These are phyloP conservation scores for Dryadula phaetusa DNA, from an alignment of 2,888 invertebrate genomes.

Conservation along the genomic window DNA sequence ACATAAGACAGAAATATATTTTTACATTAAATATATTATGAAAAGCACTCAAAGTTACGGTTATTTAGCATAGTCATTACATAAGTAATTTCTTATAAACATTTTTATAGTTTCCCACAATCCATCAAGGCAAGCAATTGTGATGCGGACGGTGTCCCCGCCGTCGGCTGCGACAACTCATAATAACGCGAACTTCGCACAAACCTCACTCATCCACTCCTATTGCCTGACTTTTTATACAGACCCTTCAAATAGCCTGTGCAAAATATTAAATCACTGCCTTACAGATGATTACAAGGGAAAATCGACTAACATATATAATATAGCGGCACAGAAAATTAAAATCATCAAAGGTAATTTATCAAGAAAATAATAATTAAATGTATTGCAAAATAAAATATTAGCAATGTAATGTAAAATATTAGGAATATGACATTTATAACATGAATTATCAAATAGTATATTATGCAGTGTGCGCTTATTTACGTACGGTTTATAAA, in stretches of 20 bases:
- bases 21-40: neutral
- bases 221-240: conserved; percentile 44
- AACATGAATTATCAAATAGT: no score
- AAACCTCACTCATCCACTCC: conserved; percentile 47
- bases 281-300: conserved; percentile 25
- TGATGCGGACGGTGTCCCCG: conserved; percentile 48
- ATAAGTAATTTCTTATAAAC: conserved; percentile 26
- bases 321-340: neutral
- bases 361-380: no score
- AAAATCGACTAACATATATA: conserved; percentile 13
- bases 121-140: conserved; percentile 49
- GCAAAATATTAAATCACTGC: conserved; percentile 42
- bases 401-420: no score
- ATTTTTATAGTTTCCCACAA: conserved; percentile 39
- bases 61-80: conserved; percentile 21
- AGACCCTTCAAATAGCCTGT: conserved; percentile 39
- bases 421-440: no score
- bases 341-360: no score
- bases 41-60: neutral
- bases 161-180: conserved; percentile 54
- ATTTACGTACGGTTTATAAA: no score
- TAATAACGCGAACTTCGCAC: conserved; percentile 48
- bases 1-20: no score
- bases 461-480: no score
- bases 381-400: no score